These are phyloP conservation scores for Centropristis striata DNA, from an alignment of 2,113 vertebrate genomes.

Conservation along the genomic window DNA sequence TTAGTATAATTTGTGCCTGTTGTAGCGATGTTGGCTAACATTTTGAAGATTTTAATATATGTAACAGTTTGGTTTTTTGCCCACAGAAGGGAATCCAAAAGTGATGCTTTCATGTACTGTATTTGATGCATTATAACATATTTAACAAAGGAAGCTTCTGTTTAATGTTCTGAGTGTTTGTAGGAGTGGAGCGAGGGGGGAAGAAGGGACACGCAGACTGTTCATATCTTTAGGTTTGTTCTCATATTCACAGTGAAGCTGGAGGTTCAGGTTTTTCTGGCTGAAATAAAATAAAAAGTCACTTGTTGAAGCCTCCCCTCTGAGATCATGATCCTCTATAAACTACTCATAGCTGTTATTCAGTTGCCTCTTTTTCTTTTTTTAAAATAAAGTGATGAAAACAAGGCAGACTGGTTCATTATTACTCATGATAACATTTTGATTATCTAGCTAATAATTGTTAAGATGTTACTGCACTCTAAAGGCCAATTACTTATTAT, in stretches of 20 bases:
- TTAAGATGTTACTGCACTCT: too few species aligned
- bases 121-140: slow-evolving; percentile 8
- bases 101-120: slow-evolving; percentile 4
- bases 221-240: slow-evolving; percentile 12
- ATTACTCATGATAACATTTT: background rate
- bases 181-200: background rate
- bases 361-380: slow-evolving; percentile 68
- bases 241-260: slow-evolving; percentile 1
- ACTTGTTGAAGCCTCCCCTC: slow-evolving; percentile 26
- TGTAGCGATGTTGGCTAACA: slow-evolving; percentile 45
- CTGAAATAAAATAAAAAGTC: slow-evolving; percentile 1
- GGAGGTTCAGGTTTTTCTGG: slow-evolving; percentile 32
- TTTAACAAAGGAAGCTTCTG: slow-evolving; percentile 25
- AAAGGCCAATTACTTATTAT: too few species aligned
- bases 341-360: slow-evolving; percentile 53
- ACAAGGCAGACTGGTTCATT: slow-evolving; percentile 30
- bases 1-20: slow-evolving; percentile 39
- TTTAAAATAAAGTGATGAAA: slow-evolving; percentile 74
- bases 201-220: slow-evolving; percentile 9
- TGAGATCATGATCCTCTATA: slow-evolving; percentile 48
- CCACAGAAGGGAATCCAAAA: slow-evolving; percentile 46
- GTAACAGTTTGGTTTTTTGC: slow-evolving; percentile 17
- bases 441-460: too few species aligned
- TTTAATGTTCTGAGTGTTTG: slow-evolving; percentile 22
- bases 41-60: slow-evolving; percentile 52